A percentile compares a stretch with the other conserved stretches of the same genome.
Evolutionary conservation across 2,797 vertebrate genomes (phyloP).

Genomic region (Meriones psammophilus): DNA sequence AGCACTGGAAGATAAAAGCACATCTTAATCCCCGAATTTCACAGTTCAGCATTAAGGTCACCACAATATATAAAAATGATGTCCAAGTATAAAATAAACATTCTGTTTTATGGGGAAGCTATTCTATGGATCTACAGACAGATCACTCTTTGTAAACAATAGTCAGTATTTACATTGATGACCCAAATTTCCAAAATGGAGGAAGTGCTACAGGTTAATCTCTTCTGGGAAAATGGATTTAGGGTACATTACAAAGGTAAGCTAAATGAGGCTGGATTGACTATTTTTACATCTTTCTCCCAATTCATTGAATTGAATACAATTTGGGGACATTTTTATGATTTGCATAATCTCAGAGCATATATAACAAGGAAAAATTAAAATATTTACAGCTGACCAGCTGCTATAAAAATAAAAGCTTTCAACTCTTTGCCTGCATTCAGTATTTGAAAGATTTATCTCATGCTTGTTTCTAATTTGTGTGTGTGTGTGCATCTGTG

Average conservation of each 20-base stretch:
- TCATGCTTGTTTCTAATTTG: neutral
- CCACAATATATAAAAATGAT: conserved; percentile 97
- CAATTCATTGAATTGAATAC: conserved; percentile 72
- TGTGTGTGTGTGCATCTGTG: neutral
- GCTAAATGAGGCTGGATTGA: conserved; percentile 84
- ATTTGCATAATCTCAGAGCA: conserved; percentile 88
- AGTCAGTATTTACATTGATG: conserved; percentile 91
- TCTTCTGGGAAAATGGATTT: conserved; percentile 90
- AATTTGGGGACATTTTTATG: conserved; percentile 79
- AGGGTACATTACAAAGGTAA: conserved; percentile 87
- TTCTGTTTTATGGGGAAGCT: conserved; percentile 93
- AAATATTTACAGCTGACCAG: conserved; percentile 90
- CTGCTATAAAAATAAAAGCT: conserved; percentile 86
- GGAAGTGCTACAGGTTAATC: conserved; percentile 88
- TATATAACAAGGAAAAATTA: conserved; percentile 88
- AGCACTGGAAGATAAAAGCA: conserved; percentile 86
- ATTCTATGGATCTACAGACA: conserved; percentile 92
- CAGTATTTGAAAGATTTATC: neutral
- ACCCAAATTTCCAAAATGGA: conserved; percentile 90
- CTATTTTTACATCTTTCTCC: conserved; percentile 62
- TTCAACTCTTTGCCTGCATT: conserved; percentile 83
- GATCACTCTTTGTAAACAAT: conserved; percentile 91
- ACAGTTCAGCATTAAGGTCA: conserved; percentile 93
- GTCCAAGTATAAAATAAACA: conserved; percentile 96
- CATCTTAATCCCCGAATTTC: conserved; percentile 98